These are phyloP conservation scores for Callithrix jacchus DNA, from an alignment of 2,113 vertebrate genomes.

Conservation along the genomic window DNA sequence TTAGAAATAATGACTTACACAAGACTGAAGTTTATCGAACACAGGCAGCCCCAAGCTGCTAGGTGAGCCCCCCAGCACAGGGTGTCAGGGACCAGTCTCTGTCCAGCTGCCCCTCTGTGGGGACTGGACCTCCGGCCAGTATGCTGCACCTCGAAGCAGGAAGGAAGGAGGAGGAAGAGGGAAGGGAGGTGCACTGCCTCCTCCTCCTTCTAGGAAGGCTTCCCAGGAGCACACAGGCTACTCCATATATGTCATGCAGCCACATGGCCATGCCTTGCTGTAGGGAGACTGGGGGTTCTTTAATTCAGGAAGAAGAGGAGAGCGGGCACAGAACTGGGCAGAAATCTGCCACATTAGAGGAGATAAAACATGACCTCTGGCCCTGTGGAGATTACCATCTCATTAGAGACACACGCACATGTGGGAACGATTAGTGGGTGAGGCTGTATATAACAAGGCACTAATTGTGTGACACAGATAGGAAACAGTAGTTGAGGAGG, in stretches of 20 bases:
- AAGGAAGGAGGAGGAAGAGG: background rate
- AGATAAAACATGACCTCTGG: background rate
- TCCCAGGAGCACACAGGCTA: background rate
- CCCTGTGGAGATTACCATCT: background rate
- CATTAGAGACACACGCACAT: background rate
- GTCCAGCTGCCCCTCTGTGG: background rate
- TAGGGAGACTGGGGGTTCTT: background rate
- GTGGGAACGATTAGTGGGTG: background rate
- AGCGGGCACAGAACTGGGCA: background rate
- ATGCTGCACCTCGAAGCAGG: fast-evolving
- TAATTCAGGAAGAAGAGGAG: background rate
- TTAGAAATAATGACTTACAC: fast-evolving
- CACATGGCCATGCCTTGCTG: background rate
- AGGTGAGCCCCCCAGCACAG: fast-evolving
- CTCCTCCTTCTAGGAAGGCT: background rate
- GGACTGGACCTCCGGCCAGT: background rate
- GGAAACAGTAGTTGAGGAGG: background rate
- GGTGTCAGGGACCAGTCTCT: background rate
- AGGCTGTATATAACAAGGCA: background rate
- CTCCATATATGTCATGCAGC: background rate
- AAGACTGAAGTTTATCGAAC: background rate
- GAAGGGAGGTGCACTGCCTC: fast-evolving
- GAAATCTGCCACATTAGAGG: background rate
- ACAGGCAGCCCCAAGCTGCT: background rate
- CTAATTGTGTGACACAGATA: background rate